Conservation (phyloP, 2,888 invertebrate species). For the Sminthurides aquaticus region DNA sequence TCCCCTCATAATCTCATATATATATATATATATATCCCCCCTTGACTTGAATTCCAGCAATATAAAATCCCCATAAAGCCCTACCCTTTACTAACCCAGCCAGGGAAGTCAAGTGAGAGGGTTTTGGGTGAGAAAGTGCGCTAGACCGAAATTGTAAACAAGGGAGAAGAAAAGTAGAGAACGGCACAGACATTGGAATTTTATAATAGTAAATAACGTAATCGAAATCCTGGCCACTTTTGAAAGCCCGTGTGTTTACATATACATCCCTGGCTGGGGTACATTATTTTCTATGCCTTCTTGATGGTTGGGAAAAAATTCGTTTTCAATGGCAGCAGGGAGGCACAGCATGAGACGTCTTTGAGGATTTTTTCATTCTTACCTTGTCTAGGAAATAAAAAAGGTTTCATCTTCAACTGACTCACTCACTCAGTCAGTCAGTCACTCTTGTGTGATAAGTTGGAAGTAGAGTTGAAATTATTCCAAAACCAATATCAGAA, state of each 20-base stretch:
- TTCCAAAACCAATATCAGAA: neutral
- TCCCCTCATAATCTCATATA: neutral
- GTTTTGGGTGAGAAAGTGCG: neutral
- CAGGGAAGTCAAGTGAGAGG: too few species aligned
- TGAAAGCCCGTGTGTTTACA: neutral
- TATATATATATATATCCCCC: too few species aligned
- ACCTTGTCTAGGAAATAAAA: slow-evolving; percentile 43
- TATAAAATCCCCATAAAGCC: too few species aligned
- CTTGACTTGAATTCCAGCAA: too few species aligned
- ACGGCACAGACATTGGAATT: neutral
- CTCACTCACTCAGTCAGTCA: slow-evolving; percentile 21
- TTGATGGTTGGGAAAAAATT: slow-evolving; percentile 34
- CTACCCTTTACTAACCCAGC: neutral
- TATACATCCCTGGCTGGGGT: too few species aligned
- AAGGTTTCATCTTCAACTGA: slow-evolving; percentile 43
- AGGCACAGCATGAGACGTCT: slow-evolving; percentile 44
- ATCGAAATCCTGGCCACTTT: neutral
- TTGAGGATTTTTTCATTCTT: slow-evolving; percentile 44
- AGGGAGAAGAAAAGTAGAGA: neutral
- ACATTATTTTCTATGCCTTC: neutral
- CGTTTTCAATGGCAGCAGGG: slow-evolving; percentile 44
- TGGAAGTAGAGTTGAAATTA: neutral
- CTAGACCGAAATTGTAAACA: neutral
- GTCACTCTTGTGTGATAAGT: slow-evolving; percentile 1
- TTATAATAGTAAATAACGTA: neutral